phyloP scores from a whole-genome alignment of 2,113 vertebrate species.

The Albula glossodonta region DNA sequence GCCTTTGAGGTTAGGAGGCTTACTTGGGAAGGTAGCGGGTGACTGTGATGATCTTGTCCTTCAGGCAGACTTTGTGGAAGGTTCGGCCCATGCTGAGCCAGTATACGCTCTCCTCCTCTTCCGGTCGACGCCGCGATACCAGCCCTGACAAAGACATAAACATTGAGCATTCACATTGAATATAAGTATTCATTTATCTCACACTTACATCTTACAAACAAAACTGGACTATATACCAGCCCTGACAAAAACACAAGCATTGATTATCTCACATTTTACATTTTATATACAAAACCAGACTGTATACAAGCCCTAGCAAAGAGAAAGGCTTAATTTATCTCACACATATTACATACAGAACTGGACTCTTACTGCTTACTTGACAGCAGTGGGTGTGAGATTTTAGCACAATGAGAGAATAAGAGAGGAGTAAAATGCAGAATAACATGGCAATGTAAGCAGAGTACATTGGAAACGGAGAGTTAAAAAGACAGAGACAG shows the following conservation, averaged over 20 bases:
- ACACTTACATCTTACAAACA: too few species aligned
- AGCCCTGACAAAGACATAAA: constrained; percentile 69
- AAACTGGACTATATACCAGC: too few species aligned
- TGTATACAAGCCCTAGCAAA: neutral
- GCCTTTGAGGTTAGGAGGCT: neutral
- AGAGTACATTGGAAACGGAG: too few species aligned
- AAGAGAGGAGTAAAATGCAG: too few species aligned
- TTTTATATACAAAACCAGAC: too few species aligned
- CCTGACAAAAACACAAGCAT: too few species aligned
- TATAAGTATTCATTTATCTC: too few species aligned
- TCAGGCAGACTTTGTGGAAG: constrained; percentile 93
- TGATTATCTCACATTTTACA: too few species aligned
- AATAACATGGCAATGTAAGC: too few species aligned
- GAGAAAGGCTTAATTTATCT: neutral
- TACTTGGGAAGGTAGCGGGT: constrained; percentile 77
- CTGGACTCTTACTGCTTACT: too few species aligned
- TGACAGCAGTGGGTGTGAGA: neutral
- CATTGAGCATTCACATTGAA: neutral
- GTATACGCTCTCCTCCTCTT: constrained; percentile 89
- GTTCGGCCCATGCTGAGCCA: constrained; percentile 99
- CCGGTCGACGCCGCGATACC: constrained; percentile 82
- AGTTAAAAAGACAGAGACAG: too few species aligned
- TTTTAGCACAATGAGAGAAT: too few species aligned
- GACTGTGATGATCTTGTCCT: constrained; percentile 97
- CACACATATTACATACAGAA: neutral